A percentile compares a stretch with the other conserved stretches of the same genome.
phyloP scores from a whole-genome alignment of 2,113 vertebrate species.

The Rhinopomastus cyanomelas region DNA sequence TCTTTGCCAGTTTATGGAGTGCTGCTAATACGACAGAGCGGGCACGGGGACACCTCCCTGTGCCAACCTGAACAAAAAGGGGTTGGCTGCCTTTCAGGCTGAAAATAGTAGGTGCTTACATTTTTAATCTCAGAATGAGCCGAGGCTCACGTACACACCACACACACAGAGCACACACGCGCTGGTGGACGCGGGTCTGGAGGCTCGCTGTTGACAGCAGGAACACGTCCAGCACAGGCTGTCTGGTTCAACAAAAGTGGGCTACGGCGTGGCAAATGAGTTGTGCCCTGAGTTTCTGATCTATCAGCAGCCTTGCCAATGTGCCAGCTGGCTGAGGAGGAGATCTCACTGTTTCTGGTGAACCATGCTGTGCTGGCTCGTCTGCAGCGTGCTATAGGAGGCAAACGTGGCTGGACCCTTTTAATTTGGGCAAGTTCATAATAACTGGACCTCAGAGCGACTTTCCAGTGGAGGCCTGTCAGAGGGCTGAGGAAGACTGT shows the following conservation, averaged over 20 bases:
- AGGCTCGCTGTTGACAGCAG: conserved; percentile 46
- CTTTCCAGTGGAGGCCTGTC: too few species aligned
- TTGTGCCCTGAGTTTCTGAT: conserved; percentile 47
- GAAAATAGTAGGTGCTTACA: conserved; percentile 80
- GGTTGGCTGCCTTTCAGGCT: conserved; percentile 75
- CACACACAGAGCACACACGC: neutral
- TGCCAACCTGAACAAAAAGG: conserved; percentile 61
- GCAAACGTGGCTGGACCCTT: conserved; percentile 18
- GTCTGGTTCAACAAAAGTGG: conserved; percentile 55
- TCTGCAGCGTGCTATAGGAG: conserved; percentile 17
- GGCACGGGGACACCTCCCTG: conserved; percentile 19
- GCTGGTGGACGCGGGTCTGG: conserved; percentile 22
- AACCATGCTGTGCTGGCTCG: conserved; percentile 61
- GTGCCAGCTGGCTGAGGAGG: conserved; percentile 58
- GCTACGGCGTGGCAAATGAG: conserved; percentile 47
- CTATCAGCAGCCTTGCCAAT: conserved; percentile 52
- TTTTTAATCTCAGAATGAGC: conserved; percentile 76
- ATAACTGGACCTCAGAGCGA: too few species aligned
- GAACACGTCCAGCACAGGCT: conserved; percentile 38
- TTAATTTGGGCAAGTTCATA: neutral
- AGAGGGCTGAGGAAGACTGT: too few species aligned
- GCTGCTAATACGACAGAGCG: conserved; percentile 1
- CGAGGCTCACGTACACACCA: conserved; percentile 72
- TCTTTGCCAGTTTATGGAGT: neutral
- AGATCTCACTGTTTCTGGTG: conserved; percentile 63